phyloP scores from a whole-genome alignment of 2,888 invertebrate genomes.

The Diarsia rubi region DNA sequence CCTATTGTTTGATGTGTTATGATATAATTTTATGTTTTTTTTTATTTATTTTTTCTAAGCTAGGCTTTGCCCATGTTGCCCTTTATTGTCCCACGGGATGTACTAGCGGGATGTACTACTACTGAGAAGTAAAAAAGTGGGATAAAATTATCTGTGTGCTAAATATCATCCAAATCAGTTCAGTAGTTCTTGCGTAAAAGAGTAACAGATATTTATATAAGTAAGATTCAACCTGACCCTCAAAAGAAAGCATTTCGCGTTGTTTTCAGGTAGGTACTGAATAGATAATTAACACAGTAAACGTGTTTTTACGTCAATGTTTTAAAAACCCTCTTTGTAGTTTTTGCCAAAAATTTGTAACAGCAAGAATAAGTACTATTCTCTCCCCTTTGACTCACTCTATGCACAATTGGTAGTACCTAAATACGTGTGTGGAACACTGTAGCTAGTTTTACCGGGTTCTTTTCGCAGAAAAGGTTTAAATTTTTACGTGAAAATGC shows the following conservation, averaged over 20 bases:
- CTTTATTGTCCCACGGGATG: not conserved
- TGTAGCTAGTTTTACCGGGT: conserved; percentile 29
- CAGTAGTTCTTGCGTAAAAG: not conserved
- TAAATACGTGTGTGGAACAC: conserved; percentile 31
- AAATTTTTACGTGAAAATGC: conserved; percentile 29
- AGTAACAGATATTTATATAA: not conserved
- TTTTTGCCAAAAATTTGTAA: conserved; percentile 27
- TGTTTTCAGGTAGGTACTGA: not conserved
- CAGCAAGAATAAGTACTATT: conserved; percentile 8
- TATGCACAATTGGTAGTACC: conserved; percentile 31
- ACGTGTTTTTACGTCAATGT: not conserved
- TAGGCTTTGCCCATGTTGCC: not conserved
- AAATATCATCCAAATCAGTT: not conserved
- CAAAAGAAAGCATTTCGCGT: not conserved
- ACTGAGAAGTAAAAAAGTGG: not conserved
- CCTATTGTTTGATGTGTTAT: not conserved
- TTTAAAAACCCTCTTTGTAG: not conserved
- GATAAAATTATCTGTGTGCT: not conserved
- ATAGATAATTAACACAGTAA: not conserved
- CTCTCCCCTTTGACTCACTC: conserved; percentile 24
- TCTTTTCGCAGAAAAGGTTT: conserved; percentile 25
- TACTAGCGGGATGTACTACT: no score
- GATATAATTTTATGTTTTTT: no score
- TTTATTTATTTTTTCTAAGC: not conserved
- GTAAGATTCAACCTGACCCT: not conserved